phyloP scores from a whole-genome alignment of 2,113 vertebrate genomes.

The Dendropsophus ebraccatus region DNA sequence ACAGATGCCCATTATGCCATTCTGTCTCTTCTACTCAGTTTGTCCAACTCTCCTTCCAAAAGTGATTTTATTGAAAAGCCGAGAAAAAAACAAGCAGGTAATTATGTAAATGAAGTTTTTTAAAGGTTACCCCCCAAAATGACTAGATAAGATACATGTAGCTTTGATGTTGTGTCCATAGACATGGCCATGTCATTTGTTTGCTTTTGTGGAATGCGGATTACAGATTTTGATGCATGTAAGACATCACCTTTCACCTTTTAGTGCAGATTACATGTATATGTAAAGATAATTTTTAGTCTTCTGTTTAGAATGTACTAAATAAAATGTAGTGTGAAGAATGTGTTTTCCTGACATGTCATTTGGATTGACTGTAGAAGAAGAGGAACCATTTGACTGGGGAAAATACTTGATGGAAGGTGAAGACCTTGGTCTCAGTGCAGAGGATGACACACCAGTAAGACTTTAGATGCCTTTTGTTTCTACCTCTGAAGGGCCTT shows the following conservation, averaged over 20 bases:
- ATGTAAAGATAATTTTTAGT: background rate
- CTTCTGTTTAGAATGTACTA: background rate
- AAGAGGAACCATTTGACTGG: slow-evolving; percentile 91
- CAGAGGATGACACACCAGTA: slow-evolving; percentile 85
- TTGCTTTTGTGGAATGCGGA: too few relatives aligned
- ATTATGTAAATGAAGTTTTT: too few relatives aligned
- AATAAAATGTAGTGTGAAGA: background rate
- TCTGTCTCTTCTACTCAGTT: slow-evolving; percentile 84
- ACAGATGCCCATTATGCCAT: slow-evolving; percentile 85
- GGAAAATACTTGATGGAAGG: slow-evolving; percentile 91
- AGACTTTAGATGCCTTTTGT: slow-evolving; percentile 67
- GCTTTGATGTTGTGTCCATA: too few relatives aligned
- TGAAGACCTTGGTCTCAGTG: slow-evolving; percentile 84
- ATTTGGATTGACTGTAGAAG: slow-evolving; percentile 73
- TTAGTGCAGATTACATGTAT: background rate
- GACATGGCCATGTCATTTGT: too few relatives aligned
- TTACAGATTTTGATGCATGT: too few relatives aligned
- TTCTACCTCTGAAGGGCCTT: too few relatives aligned
- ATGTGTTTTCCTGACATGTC: background rate
- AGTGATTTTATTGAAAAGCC: slow-evolving; percentile 86
- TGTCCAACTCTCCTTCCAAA: slow-evolving; percentile 93
- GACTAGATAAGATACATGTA: too few relatives aligned
- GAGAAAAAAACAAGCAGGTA: slow-evolving; percentile 79
- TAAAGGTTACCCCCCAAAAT: too few relatives aligned
- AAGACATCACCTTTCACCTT: too few relatives aligned